Evolutionary conservation across 2,113 vertebrate genomes (phyloP).

Genomic region (Vidua chalybeata): DNA sequence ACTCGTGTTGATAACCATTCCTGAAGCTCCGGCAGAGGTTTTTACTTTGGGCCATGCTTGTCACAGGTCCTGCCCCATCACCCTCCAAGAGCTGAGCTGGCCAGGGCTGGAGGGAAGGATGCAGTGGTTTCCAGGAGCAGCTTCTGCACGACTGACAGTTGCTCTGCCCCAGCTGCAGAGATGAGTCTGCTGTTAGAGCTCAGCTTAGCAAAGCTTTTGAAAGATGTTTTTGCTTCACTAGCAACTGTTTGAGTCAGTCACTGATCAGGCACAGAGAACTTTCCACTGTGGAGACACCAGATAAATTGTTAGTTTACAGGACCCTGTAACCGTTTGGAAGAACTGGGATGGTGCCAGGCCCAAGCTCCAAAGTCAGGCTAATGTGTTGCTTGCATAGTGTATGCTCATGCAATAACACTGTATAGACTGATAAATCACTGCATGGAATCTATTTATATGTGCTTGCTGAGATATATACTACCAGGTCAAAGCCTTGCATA

Average conservation of each 20-base stretch:
- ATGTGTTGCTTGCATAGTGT: background rate
- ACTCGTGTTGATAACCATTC: background rate
- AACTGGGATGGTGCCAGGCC: background rate
- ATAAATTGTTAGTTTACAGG: background rate
- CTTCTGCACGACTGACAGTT: background rate
- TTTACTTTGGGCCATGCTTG: background rate
- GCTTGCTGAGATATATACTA: background rate
- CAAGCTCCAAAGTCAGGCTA: background rate
- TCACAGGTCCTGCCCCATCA: background rate
- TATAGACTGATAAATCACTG: slow-evolving; percentile 2
- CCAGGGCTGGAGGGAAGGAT: background rate
- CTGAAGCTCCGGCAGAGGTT: background rate
- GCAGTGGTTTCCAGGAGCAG: background rate
- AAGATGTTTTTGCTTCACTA: background rate
- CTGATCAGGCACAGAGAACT: background rate
- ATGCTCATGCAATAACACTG: background rate
- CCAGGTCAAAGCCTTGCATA: background rate
- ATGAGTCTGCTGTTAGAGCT: accelerated
- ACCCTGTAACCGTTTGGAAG: background rate
- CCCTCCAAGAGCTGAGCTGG: background rate
- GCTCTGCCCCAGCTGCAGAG: background rate
- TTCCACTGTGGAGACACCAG: background rate
- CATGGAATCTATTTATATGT: slow-evolving; percentile 7
- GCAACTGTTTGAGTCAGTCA: background rate
- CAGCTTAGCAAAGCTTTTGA: background rate